A percentile compares a stretch with the other conserved stretches of the same genome.
These are phyloP conservation scores for Gadus chalcogrammus DNA, from an alignment of 2,113 vertebrate genomes.

Conservation along the genomic window DNA sequence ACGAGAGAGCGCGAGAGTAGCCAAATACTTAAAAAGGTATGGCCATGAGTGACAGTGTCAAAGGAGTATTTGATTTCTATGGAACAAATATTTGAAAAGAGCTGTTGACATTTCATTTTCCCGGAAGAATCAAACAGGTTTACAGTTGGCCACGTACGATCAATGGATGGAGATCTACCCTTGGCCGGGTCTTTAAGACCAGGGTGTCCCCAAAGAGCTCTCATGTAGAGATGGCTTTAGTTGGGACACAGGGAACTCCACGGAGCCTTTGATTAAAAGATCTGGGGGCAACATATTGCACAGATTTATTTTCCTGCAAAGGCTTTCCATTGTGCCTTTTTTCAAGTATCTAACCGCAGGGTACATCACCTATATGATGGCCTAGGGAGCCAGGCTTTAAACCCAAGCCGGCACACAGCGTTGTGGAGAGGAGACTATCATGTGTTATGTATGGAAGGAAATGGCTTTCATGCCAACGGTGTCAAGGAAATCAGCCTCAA, in stretches of 20 bases:
- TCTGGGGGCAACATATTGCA: slow-evolving; percentile 20
- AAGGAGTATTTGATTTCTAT: slow-evolving; percentile 18
- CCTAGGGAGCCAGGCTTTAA: background rate
- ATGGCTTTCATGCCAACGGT: too few relatives aligned
- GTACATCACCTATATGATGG: slow-evolving; percentile 1
- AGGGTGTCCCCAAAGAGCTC: slow-evolving; percentile 19
- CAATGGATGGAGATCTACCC: slow-evolving; percentile 3
- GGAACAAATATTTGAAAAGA: slow-evolving; percentile 25
- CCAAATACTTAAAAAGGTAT: too few relatives aligned
- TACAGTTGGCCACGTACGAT: slow-evolving; percentile 6
- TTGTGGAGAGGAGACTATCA: too few relatives aligned
- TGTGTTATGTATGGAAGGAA: too few relatives aligned
- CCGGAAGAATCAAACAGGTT: slow-evolving; percentile 16
- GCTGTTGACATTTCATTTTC: slow-evolving; percentile 39
- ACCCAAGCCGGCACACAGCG: too few relatives aligned
- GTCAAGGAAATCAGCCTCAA: too few relatives aligned
- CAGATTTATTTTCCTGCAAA: slow-evolving; percentile 23
- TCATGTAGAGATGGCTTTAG: slow-evolving; percentile 18
- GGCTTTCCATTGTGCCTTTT: background rate
- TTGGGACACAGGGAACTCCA: slow-evolving; percentile 7
- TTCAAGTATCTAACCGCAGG: background rate
- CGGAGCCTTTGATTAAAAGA: slow-evolving; percentile 24
- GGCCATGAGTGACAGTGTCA: background rate
- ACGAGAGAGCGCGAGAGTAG: too few relatives aligned
- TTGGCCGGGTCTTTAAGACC: slow-evolving; percentile 22